Evolutionary conservation across 2,888 invertebrate genomes (phyloP), one percentile per base, ranked within the genome.

Genomic region (Acronicta alni): DNA sequence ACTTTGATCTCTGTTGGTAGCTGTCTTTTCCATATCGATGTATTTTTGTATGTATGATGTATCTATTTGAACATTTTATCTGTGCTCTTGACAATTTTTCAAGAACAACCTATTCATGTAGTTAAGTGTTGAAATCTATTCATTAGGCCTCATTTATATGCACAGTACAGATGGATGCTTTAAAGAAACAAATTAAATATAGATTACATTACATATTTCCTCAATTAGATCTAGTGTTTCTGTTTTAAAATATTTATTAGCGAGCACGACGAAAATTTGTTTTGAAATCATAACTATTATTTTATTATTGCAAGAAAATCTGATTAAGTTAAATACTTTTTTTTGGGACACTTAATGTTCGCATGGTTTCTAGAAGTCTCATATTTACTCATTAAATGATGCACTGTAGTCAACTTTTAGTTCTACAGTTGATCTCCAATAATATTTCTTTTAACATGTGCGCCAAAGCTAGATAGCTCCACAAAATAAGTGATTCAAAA

Each of bases 341-440:
- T 41, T 48, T 26, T 63, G 56, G 53, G 63, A 62, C 26, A 14
- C 0, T 61, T 54, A 53, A 26, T 62, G 61, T 59, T 57, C 54
- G 81, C 82, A 81, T 80, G 82, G 63, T 70, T 69, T 59, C 63
- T 71, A 74, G 44, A 64, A 51, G 38, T 57, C 63, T 54, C 69
- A 72, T 69, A 65, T 55, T 62, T 64, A 41, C 59, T 65, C 59
- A 63, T 72, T 62, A 70, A 77, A 77, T 76, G 77, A 77, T 76
- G 78, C 82, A 79, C 77, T 72, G 76, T 76, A 70, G 65, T 76
- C 69, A 63, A 74, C 61, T 59, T 75, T 79, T 79, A 77, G 74
- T 72, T 80, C 67, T 77, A 64, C 72, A 65, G 70, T 55, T 72
- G 68, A 67, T 86, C 92, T 93, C 93, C 93, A 92, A 92, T 93